Base-by-base conservation (phyloP, 2,888 invertebrate species). In the Phalera bucephala region DNA sequence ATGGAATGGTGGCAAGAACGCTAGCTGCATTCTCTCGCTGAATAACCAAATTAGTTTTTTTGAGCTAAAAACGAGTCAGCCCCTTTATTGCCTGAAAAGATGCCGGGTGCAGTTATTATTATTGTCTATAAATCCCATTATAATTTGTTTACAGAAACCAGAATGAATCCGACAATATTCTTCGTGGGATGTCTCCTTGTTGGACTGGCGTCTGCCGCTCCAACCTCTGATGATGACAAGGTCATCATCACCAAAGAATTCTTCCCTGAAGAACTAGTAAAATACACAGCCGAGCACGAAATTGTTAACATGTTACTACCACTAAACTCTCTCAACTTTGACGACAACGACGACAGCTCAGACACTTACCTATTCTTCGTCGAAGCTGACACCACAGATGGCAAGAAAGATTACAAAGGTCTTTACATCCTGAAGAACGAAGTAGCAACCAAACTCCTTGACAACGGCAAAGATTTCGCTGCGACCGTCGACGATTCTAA, bases 281-380 rank as follows among this genome's bases (percentile, higher is more conserved):
- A 68, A 7, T 68, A 72, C 38, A 56, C 49, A 2, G 46, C 58
- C 1, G 29, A 73, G 17, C 52, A 69, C 31, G 67, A 73, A 1
- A 62, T 74, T 2, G 60, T 72, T 12, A 67, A 63, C 6, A 47
- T 74, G 1, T 6, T 64, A 8, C 48, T 66, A 0, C 72, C 75
- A 0, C 6, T 74, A 2, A 74, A 73, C 31, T 41, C 48, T 6
- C 36, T 72, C 0, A 71, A 71, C 43, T 58, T 71, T 9, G 57
- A 51, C 1, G 61, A 64, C 3, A 11, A 3, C 8, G 10, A 13
- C 6, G 52, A 59, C 1, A 30, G 40, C 2, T 14, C 35, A 1
- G 29, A 51, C 0, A 11, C 35, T 4, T 2, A 45, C 0, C 9
- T 55, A 3, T 78, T 75, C 49, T 70, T 72, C 23, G 62, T 62